Evolutionary conservation across 2,888 invertebrate species (phyloP).

Genomic region (Leucoma salicis): DNA sequence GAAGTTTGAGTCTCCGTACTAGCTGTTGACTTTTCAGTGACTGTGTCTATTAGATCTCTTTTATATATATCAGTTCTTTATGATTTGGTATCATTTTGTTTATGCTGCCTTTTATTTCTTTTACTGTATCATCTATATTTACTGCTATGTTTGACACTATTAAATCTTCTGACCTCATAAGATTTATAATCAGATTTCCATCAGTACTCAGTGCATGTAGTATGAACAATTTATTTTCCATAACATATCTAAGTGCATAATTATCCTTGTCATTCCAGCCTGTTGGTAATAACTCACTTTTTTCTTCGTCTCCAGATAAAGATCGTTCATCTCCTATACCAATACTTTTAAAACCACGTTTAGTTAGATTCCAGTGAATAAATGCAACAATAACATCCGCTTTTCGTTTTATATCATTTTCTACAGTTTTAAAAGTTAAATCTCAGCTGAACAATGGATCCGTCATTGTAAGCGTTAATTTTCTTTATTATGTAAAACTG

Average conservation of each 20-base stretch:
- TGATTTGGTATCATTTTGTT: slow-evolving; percentile 85
- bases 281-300: slow-evolving; percentile 87
- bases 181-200: slow-evolving; percentile 84
- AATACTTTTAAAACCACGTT: slow-evolving; percentile 87
- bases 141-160: slow-evolving; percentile 84
- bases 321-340: slow-evolving; percentile 87
- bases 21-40: slow-evolving; percentile 65
- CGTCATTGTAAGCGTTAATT: slow-evolving; percentile 56
- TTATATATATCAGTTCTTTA: slow-evolving; percentile 83
- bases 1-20: slow-evolving; percentile 76
- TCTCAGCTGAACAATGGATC: slow-evolving; percentile 85
- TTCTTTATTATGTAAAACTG: too few relatives aligned
- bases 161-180: slow-evolving; percentile 82
- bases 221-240: slow-evolving; percentile 85
- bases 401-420: slow-evolving; percentile 82
- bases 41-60: slow-evolving; percentile 85
- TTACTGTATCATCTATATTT: slow-evolving; percentile 81
- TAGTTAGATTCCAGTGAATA: slow-evolving; percentile 87
- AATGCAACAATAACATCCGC: slow-evolving; percentile 87
- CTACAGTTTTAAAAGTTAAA: slow-evolving; percentile 82
- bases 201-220: slow-evolving; percentile 84
- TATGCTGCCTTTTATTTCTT: slow-evolving; percentile 79
- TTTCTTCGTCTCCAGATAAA: slow-evolving; percentile 80
- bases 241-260: slow-evolving; percentile 88
- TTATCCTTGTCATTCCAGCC: slow-evolving; percentile 88